Conservation (phyloP, 2,113 vertebrate genomes). For the Ophiodon elongatus region DNA sequence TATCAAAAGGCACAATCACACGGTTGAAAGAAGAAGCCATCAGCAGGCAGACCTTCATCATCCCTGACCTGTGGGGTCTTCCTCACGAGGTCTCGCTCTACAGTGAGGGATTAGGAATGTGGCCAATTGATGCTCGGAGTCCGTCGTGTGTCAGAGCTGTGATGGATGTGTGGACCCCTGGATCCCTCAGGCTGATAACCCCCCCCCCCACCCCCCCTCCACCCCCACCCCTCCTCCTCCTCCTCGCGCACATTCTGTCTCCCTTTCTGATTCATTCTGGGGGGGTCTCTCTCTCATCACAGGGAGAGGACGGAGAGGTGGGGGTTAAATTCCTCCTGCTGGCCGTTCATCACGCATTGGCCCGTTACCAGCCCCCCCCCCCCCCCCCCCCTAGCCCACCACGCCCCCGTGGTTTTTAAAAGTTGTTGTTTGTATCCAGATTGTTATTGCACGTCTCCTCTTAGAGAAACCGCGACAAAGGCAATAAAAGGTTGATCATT, state of each 20-base stretch:
- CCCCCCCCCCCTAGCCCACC: neutral
- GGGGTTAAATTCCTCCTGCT: neutral
- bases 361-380: no score
- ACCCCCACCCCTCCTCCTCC: no score
- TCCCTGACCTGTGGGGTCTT: neutral
- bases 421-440: neutral
- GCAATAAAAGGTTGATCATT: neutral
- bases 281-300: conserved; percentile 30
- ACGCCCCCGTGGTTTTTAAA: no score
- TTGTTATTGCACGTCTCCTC: no score
- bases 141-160: conserved; percentile 83
- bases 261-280: conserved; percentile 40
- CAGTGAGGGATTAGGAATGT: conserved; percentile 65
- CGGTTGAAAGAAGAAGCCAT: neutral
- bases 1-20: neutral
- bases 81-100: neutral
- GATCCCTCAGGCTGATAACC: conserved; percentile 81
- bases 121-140: conserved; percentile 74
- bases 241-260: conserved; percentile 45
- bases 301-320: neutral
- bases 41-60: neutral
- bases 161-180: conserved; percentile 83
- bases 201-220: no score
- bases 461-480: no score
- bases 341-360: neutral